Evolutionary conservation across 2,888 invertebrate genomes (phyloP).

Genomic region (Gisinianus flammeolus): DNA sequence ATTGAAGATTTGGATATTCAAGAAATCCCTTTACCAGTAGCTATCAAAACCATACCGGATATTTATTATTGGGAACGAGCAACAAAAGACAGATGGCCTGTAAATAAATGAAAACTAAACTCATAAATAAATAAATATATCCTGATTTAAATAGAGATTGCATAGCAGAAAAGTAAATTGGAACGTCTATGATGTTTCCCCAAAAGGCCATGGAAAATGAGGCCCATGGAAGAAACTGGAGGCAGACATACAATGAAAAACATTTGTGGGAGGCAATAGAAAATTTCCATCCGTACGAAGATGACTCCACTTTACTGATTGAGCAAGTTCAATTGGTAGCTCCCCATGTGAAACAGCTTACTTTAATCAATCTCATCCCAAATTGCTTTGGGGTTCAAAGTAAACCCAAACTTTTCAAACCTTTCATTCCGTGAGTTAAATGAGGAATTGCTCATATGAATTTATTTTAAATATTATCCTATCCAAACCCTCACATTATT

Average conservation of each 20-base stretch:
- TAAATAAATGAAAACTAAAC: slow-evolving; percentile 33
- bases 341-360: slow-evolving; percentile 45
- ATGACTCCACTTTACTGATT: slow-evolving; percentile 43
- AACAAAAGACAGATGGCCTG: slow-evolving; percentile 50
- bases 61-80: slow-evolving; percentile 56
- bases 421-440: slow-evolving; percentile 31
- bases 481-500: no score
- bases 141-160: background rate
- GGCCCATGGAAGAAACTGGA: slow-evolving; percentile 50
- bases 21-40: slow-evolving; percentile 52
- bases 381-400: slow-evolving; percentile 51
- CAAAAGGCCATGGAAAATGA: slow-evolving; percentile 35
- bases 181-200: no score
- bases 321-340: slow-evolving; percentile 48
- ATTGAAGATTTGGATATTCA: slow-evolving; percentile 56
- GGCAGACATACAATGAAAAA: slow-evolving; percentile 53
- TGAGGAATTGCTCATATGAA: no score
- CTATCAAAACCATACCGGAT: slow-evolving; percentile 55
- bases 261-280: slow-evolving; percentile 52
- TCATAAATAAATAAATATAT: background rate
- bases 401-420: slow-evolving; percentile 38
- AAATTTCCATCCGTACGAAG: slow-evolving; percentile 54
- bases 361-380: slow-evolving; percentile 54
- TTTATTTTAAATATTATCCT: no score
- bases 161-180: no score